phyloP scores from a whole-genome alignment of 2,797 vertebrate genomes.

The Sciurus vulgaris region DNA sequence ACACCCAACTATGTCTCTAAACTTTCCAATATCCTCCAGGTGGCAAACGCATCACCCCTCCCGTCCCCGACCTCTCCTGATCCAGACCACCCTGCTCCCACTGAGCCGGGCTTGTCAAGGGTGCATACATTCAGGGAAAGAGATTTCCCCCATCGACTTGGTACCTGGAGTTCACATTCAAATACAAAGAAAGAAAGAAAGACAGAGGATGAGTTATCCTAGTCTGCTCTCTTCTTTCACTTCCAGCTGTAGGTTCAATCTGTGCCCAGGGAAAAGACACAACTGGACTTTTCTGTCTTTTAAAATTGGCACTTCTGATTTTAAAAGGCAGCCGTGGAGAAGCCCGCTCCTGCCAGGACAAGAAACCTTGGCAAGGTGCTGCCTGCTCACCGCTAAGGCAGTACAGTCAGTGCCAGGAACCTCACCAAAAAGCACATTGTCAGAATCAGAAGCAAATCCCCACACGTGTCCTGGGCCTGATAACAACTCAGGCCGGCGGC shows the following conservation, averaged over 20 bases:
- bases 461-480: background rate
- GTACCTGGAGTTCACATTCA: background rate
- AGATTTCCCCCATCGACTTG: background rate
- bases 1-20: background rate
- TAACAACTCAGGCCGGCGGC: background rate
- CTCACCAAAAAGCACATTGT: background rate
- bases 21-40: background rate
- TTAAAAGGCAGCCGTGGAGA: background rate
- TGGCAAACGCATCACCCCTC: background rate
- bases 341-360: background rate
- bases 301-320: background rate
- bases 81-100: background rate
- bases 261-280: slow-evolving; percentile 17
- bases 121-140: background rate
- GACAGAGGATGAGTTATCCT: background rate
- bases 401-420: background rate
- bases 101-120: background rate
- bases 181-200: background rate
- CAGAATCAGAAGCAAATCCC: background rate
- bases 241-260: background rate
- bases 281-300: slow-evolving; percentile 7
- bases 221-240: background rate
- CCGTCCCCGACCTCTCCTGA: no score
- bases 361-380: background rate
- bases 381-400: background rate